A percentile compares a stretch with the other conserved stretches of the same genome.
Conservation (phyloP, 1,140 invertebrate genomes). For the Lepidotrigona ventralis region DNA sequence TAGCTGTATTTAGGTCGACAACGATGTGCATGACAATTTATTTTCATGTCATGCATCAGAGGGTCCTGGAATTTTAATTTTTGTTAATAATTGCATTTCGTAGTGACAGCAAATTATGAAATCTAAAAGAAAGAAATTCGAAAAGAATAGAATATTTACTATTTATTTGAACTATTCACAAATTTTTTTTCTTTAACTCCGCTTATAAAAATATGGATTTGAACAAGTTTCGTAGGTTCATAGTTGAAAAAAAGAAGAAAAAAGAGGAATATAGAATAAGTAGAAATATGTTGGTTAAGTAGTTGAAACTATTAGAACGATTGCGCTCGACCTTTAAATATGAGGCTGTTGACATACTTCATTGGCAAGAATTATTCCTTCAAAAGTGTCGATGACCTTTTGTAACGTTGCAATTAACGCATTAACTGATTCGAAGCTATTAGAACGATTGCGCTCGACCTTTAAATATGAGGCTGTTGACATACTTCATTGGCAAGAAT, state of each 20-base stretch:
- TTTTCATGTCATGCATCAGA: constrained; percentile 3
- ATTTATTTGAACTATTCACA: no score
- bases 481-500: constrained; percentile 38
- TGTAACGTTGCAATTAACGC: constrained; percentile 27
- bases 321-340: constrained; percentile 39
- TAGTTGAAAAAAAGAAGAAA: neutral
- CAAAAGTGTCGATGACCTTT: constrained; percentile 18
- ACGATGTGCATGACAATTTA: constrained; percentile 25
- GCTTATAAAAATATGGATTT: neutral
- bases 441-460: constrained; percentile 26
- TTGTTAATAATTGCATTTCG: neutral
- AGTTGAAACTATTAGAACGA: constrained; percentile 18
- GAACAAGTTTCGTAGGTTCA: neutral
- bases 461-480: constrained; percentile 38
- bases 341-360: constrained; percentile 34
- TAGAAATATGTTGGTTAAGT: constrained; percentile 12
- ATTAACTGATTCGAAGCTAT: constrained; percentile 13
- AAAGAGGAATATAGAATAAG: neutral
- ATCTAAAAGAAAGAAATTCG: neutral
- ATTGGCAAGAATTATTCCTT: constrained; percentile 33
- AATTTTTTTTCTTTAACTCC: neutral
- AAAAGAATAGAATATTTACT: neutral
- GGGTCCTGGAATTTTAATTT: constrained; percentile 22
- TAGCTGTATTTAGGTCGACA: constrained; percentile 61
- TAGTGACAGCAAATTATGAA: no score